Percentiles rank a stretch among this genome's conserved stretches.
Conservation (phyloP, 2,113 vertebrate genomes). For the Himantopus leucocephalus region DNA sequence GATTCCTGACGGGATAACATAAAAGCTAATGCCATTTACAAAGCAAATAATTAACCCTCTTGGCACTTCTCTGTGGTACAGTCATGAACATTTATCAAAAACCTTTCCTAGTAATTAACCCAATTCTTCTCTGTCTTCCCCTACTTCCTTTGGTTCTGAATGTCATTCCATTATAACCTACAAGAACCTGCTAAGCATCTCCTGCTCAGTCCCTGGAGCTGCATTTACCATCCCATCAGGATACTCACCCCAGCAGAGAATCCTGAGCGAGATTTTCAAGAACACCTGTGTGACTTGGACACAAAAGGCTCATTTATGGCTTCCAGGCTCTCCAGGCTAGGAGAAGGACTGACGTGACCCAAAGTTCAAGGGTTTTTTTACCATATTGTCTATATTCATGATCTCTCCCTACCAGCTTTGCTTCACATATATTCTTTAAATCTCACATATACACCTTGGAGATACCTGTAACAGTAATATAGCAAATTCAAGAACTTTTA, state of each 20-base stretch:
- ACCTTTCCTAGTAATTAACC: background rate
- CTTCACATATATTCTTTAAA: background rate
- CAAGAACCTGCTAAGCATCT: background rate
- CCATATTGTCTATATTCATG: background rate
- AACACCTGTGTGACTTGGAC: background rate
- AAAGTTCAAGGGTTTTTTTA: background rate
- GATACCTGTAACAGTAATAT: background rate
- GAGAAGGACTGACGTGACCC: background rate
- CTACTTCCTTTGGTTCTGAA: background rate
- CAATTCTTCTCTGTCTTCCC: background rate
- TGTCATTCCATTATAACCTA: background rate
- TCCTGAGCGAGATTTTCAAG: background rate
- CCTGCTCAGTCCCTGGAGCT: background rate
- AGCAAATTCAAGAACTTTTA: background rate
- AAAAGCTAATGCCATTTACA: background rate
- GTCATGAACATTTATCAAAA: background rate
- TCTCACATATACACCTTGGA: background rate
- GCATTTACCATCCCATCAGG: background rate
- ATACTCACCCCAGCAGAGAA: background rate
- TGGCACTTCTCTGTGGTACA: background rate
- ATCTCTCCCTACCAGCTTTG: background rate
- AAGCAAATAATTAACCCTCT: conserved; percentile 14
- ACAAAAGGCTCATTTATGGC: background rate
- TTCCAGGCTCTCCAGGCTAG: background rate
- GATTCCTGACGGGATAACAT: background rate